Percentiles rank a stretch among this genome's conserved stretches.
Conservation (phyloP, 1,140 invertebrate species). For the Melipona quadrifasciata region DNA sequence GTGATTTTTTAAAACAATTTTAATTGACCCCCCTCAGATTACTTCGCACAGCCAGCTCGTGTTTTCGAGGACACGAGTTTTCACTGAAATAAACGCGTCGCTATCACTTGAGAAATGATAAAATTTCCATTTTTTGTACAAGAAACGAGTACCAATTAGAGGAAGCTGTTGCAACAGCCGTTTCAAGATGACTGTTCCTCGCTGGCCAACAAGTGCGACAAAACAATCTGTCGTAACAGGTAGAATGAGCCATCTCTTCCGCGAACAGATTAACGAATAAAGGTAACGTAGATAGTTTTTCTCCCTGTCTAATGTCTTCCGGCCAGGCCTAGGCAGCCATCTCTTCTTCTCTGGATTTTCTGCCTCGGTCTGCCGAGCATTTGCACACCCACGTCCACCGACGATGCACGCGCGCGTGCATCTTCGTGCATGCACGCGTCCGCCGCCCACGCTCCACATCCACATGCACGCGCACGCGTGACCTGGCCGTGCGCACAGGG, state of each 20-base stretch:
- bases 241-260: background rate
- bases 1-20: background rate
- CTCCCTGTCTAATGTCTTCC: constrained; percentile 7
- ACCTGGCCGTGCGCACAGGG: too few relatives aligned
- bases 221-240: constrained; percentile 8
- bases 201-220: background rate
- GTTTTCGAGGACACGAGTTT: background rate
- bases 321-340: background rate
- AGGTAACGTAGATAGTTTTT: background rate
- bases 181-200: background rate
- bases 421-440: background rate
- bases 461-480: background rate
- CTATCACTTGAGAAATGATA: background rate
- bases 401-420: background rate
- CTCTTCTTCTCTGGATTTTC: background rate
- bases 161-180: background rate
- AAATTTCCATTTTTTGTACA: background rate
- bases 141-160: background rate
- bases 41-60: background rate
- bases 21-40: background rate
- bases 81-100: background rate
- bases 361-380: background rate
- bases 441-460: background rate
- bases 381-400: constrained; percentile 28
- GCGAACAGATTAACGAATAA: constrained; percentile 38